A percentile compares a stretch with the other conserved stretches of the same genome.
These are phyloP conservation scores for Coilia nasus DNA, from an alignment of 2,797 vertebrate species.

Conservation along the genomic window DNA sequence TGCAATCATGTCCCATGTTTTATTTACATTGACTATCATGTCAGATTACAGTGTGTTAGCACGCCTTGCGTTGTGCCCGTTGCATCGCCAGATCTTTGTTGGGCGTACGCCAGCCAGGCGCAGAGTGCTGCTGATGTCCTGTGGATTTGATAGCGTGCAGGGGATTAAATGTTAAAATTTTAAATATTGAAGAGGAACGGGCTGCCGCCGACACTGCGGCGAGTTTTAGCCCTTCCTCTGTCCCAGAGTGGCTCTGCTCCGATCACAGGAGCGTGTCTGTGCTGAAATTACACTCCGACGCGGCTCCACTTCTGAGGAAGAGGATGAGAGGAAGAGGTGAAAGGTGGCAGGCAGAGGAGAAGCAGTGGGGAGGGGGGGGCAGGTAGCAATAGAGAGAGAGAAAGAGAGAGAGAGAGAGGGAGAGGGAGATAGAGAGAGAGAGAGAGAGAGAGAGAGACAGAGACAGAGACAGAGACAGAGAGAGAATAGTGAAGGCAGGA, in stretches of 20 bases:
- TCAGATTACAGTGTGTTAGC: constrained; percentile 41
- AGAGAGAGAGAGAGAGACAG: neutral
- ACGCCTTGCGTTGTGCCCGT: constrained; percentile 25
- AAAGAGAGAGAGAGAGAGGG: no score
- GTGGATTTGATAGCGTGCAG: constrained; percentile 39
- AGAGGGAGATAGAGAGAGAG: neutral
- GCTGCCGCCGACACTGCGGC: constrained; percentile 54
- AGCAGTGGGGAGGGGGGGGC: no score
- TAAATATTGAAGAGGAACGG: constrained; percentile 64
- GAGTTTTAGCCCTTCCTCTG: constrained; percentile 64
- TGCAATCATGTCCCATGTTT: constrained; percentile 45
- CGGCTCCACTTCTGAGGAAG: constrained; percentile 39
- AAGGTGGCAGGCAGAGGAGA: neutral
- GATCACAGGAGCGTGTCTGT: constrained; percentile 54
- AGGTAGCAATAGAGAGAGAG: no score
- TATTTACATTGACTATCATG: constrained; percentile 49
- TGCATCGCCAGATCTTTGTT: constrained; percentile 40
- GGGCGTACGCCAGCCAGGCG: neutral
- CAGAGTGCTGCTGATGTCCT: constrained; percentile 24
- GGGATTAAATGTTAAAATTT: constrained; percentile 71
- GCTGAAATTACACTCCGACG: constrained; percentile 62
- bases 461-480: constrained; percentile 13
- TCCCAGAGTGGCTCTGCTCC: constrained; percentile 41
- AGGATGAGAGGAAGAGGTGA: constrained; percentile 50
- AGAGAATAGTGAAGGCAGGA: neutral